A percentile compares a stretch with the other conserved stretches of the same genome.
phyloP scores from a whole-genome alignment of 2,888 invertebrate species.

The Drosophila emarginata region DNA sequence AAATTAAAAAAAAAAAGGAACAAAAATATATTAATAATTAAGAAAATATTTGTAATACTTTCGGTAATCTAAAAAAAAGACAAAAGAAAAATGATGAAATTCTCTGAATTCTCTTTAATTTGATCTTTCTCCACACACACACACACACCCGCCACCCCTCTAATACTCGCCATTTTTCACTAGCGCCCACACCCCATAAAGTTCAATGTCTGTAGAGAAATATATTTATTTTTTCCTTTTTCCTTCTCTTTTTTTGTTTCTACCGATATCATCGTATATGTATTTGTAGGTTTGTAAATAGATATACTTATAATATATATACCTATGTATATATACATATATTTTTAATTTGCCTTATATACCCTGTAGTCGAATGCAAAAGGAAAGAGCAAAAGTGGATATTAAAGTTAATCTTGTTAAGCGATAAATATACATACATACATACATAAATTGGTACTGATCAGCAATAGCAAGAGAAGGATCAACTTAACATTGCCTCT shows the following conservation, averaged over 20 bases:
- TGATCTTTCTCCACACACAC: conserved; percentile 45
- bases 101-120: conserved; percentile 30
- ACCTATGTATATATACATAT: neutral
- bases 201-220: conserved; percentile 65
- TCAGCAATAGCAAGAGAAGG: too few relatives aligned
- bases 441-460: too few relatives aligned
- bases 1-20: conserved; percentile 61
- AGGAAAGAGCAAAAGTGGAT: neutral
- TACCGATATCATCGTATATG: conserved; percentile 10
- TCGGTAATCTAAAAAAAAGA: conserved; percentile 32
- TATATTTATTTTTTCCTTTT: neutral
- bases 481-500: too few relatives aligned
- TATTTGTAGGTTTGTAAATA: neutral
- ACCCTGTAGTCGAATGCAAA: neutral
- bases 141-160: too few relatives aligned
- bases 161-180: too few relatives aligned
- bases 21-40: conserved; percentile 50
- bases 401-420: neutral
- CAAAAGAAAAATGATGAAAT: conserved; percentile 10
- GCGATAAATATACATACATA: too few relatives aligned
- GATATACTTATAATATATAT: neutral
- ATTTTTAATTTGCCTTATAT: neutral
- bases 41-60: conserved; percentile 21
- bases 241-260: conserved; percentile 27
- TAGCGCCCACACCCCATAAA: conserved; percentile 48